Percentiles rank a stretch among this genome's conserved stretches.
Conservation (phyloP, 2,113 vertebrate genomes). For the Phaethornis superciliosus region DNA sequence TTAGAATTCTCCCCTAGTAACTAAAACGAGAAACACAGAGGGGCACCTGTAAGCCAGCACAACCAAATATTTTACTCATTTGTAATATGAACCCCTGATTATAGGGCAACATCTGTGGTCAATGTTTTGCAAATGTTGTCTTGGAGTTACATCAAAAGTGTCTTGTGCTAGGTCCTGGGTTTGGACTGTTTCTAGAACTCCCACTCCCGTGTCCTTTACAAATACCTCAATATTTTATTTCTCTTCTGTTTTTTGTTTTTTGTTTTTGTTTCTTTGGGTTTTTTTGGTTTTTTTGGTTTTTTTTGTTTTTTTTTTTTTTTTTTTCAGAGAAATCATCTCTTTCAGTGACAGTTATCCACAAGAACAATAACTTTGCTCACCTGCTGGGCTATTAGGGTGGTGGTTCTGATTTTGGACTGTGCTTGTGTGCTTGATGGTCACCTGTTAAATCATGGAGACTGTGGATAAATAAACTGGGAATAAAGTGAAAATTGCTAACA, state of each 20-base stretch:
- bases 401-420: not conserved
- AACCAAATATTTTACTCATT: constrained; percentile 18
- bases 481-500: not conserved
- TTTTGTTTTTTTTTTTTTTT: no score
- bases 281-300: no score
- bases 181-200: not conserved
- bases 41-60: not conserved
- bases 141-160: not conserved
- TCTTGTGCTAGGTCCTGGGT: not conserved
- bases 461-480: not conserved
- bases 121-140: not conserved
- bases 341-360: not conserved
- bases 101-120: not conserved
- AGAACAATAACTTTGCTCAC: accelerated
- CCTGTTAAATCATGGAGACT: not conserved
- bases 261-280: no score
- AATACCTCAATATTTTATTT: not conserved
- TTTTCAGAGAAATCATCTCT: not conserved
- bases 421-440: not conserved
- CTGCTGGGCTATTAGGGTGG: not conserved
- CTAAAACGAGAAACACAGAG: constrained; percentile 3
- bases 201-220: not conserved
- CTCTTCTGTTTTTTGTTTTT: not conserved
- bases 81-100: not conserved
- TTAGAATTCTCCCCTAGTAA: constrained; percentile 38